A percentile compares a stretch with the other conserved stretches of the same genome.
Conservation (phyloP, 2,888 invertebrate species). For the Eutolmus rufibarbis region DNA sequence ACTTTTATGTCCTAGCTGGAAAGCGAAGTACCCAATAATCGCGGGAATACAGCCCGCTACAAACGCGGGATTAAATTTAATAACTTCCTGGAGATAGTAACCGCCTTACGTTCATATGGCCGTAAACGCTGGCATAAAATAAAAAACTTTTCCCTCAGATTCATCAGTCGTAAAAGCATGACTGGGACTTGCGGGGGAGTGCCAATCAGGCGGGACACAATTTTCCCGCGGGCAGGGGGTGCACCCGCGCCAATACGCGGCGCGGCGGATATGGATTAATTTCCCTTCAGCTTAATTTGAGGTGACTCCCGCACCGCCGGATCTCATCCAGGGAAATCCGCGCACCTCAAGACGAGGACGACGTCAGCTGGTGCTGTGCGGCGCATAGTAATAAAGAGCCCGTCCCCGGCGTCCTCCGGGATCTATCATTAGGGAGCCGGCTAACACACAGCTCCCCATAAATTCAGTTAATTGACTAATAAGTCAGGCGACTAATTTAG, state of each 20-base stretch:
- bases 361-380: slow-evolving; percentile 25
- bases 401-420: background rate
- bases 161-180: slow-evolving; percentile 6
- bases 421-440: slow-evolving; percentile 23
- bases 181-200: background rate
- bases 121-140: slow-evolving; percentile 18
- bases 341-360: slow-evolving; percentile 2
- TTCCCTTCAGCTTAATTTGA: slow-evolving; percentile 8
- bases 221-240: background rate
- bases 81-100: slow-evolving; percentile 2
- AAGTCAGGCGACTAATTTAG: slow-evolving; percentile 46
- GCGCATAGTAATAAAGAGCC: slow-evolving; percentile 28
- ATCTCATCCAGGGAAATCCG: background rate
- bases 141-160: background rate
- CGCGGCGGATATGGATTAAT: slow-evolving; percentile 2
- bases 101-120: background rate
- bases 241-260: background rate
- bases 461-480: slow-evolving; percentile 47
- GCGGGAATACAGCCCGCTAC: background rate
- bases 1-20: background rate
- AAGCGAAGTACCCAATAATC: background rate
- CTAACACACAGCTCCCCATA: slow-evolving; percentile 39
- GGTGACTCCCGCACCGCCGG: background rate
- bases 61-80: slow-evolving; percentile 9
- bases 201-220: background rate